Evolutionary conservation across 2,888 invertebrate genomes (phyloP).

Genomic region (Candidula unifasciata): DNA sequence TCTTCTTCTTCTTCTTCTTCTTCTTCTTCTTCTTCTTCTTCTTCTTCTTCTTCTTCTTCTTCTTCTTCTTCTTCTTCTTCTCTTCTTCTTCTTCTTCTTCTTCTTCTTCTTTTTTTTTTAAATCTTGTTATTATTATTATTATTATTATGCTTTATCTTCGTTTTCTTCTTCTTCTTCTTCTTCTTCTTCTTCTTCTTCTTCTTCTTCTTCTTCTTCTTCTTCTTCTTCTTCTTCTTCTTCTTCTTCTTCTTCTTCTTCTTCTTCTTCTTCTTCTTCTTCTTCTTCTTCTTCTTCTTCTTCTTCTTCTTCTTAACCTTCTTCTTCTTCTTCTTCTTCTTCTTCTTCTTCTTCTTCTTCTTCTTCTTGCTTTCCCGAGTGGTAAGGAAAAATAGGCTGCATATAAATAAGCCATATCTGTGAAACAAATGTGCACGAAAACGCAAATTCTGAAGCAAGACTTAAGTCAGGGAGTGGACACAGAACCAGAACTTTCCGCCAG

Average conservation of each 20-base stretch:
- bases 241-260: conserved; percentile 8
- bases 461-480: no score
- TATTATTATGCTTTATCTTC: no score
- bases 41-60: background rate
- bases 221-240: background rate
- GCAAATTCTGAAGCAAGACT: no score
- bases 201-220: background rate
- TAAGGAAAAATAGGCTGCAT: background rate
- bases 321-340: conserved; percentile 8
- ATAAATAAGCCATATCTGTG: no score
- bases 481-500: no score
- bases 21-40: conserved; percentile 8
- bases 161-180: background rate
- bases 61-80: background rate
- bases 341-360: background rate
- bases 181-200: no score
- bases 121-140: no score
- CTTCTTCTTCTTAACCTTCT: background rate
- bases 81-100: background rate
- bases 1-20: background rate
- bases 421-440: no score
- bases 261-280: background rate
- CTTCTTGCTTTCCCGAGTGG: background rate
- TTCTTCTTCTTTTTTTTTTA: background rate
- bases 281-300: background rate